Evolutionary conservation across 1,140 invertebrate genomes (phyloP).

Genomic region (Holotrichia oblita): DNA sequence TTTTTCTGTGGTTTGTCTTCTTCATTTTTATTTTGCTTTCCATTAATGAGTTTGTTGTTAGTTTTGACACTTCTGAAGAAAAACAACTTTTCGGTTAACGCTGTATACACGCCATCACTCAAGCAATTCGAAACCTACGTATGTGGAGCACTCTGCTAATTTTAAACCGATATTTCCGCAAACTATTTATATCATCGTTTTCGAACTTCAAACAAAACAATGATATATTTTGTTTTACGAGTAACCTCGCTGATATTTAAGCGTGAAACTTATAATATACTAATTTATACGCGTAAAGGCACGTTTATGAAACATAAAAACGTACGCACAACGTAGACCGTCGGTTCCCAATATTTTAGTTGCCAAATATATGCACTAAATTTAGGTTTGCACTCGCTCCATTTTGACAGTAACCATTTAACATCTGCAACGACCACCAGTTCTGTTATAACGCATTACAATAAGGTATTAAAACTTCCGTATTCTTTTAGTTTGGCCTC

Average conservation of each 20-base stretch:
- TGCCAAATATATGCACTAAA: constrained; percentile 51
- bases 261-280: constrained; percentile 7
- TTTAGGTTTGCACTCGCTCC: constrained; percentile 44
- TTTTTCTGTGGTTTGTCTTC: no score
- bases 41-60: no score
- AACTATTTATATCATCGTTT: constrained; percentile 8
- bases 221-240: neutral
- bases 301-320: neutral
- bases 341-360: constrained; percentile 32
- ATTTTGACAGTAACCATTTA: constrained; percentile 37
- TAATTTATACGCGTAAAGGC: constrained; percentile 18
- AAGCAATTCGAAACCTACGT: no score
- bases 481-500: neutral
- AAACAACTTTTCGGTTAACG: no score
- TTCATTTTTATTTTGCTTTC: no score
- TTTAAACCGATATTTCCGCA: constrained; percentile 19
- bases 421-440: constrained; percentile 23
- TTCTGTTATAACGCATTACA: neutral
- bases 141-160: neutral
- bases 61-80: no score
- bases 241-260: neutral
- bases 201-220: constrained; percentile 24
- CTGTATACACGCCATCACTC: no score
- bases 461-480: neutral
- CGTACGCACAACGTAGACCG: constrained; percentile 5